phyloP scores from a whole-genome alignment of 1,140 invertebrate species.

The Portunus trituberculatus region DNA sequence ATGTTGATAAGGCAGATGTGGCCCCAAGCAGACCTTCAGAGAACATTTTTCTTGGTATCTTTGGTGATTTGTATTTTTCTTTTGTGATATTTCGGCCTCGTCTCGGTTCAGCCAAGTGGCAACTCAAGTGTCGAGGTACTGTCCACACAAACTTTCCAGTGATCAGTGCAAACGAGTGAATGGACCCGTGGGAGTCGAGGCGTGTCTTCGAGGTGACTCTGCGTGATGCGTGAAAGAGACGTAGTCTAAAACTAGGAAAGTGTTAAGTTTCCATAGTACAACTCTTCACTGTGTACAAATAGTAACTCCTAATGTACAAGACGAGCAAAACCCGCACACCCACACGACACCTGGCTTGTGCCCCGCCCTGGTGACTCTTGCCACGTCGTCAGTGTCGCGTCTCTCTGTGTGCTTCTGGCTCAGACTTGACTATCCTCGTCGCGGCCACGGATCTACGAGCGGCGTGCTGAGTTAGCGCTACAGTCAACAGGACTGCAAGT shows the following conservation, averaged over 20 bases:
- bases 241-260: conserved; percentile 37
- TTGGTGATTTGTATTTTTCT: conserved; percentile 16
- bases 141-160: not conserved
- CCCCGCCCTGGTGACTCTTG: not conserved
- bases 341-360: not conserved
- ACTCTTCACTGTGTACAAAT: conserved; percentile 57
- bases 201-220: conserved; percentile 37
- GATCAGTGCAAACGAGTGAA: conserved; percentile 48
- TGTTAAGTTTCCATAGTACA: conserved; percentile 47
- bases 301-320: conserved; percentile 16
- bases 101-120: not conserved
- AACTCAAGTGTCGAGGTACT: not conserved
- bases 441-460: not conserved
- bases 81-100: conserved; percentile 50
- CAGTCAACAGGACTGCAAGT: not conserved
- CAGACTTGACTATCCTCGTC: not conserved
- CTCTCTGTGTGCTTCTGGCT: not conserved
- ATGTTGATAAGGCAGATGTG: not conserved
- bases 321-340: conserved; percentile 11
- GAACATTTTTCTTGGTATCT: not conserved
- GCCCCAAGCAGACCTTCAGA: not conserved
- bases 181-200: conserved; percentile 33
- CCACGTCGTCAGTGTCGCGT: not conserved
- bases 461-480: not conserved
- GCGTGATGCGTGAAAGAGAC: conserved; percentile 49